These are phyloP conservation scores for Nephrotoma appendiculata DNA, from an alignment of 2,888 invertebrate genomes.

Conservation along the genomic window DNA sequence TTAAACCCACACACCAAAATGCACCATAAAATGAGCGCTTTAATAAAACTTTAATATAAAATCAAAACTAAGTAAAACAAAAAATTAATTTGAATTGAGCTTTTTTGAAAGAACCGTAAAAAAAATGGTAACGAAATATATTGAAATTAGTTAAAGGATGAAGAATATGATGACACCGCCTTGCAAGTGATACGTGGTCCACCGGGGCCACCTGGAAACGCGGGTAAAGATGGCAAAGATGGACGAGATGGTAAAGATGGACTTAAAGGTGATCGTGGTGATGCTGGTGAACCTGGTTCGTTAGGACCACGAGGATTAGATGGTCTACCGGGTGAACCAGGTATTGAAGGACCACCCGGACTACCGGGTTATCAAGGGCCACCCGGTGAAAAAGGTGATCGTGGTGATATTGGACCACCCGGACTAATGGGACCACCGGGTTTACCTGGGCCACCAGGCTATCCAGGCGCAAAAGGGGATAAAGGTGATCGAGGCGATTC, in stretches of 20 bases:
- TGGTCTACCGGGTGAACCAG: constrained; percentile 63
- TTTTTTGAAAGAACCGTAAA: neutral
- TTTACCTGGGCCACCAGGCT: constrained; percentile 65
- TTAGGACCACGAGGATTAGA: constrained; percentile 59
- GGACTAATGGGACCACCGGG: constrained; percentile 92
- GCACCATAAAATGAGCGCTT: neutral
- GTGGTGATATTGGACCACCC: constrained; percentile 81
- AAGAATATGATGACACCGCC: constrained; percentile 32
- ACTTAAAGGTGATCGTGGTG: constrained; percentile 40
- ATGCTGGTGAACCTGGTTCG: constrained; percentile 54
- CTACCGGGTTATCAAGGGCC: constrained; percentile 61
- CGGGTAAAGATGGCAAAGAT: constrained; percentile 34
- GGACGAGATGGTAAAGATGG: constrained; percentile 35
- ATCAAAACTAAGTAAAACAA: neutral
- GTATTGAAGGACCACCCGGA: constrained; percentile 78
- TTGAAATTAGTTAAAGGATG: constrained; percentile 29
- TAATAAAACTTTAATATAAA: neutral
- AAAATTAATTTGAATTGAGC: neutral
- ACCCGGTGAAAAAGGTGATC: constrained; percentile 74
- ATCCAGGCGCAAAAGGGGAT: constrained; percentile 79
- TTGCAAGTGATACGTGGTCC: constrained; percentile 45
- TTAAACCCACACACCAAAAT: neutral
- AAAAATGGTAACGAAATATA: neutral
- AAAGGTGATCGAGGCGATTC: constrained; percentile 89
- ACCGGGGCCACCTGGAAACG: constrained; percentile 49